Base-by-base conservation (phyloP, 2,888 invertebrate species). In the Falcaria lacertinaria region DNA sequence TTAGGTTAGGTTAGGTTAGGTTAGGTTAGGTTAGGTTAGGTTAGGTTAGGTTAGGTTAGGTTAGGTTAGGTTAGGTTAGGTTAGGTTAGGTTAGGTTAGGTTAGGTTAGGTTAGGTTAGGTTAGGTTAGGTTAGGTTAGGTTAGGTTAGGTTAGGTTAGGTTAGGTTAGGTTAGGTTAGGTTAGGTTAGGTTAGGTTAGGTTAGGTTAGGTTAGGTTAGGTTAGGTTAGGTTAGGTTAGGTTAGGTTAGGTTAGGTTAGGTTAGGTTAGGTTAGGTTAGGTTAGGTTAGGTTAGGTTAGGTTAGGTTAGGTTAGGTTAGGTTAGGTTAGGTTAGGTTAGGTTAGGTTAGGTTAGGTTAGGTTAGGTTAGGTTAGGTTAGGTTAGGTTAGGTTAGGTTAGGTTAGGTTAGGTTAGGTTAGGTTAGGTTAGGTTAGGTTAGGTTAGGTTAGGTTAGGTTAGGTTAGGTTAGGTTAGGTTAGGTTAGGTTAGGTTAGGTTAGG, bases 331-430 rank as follows among this genome's bases (percentile, higher is more conserved):
- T 42, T 45, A 34, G 42, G 45, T 45, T 45, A 42, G 45, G 45
- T 45, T 45, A 39, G 45, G 45, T 45, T 45, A 42, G 45, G 46
- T 46, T 46, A 42, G 45, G 45, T 45, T 45, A 42, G 45, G 45
- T 42, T 45, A 42, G 45, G 45, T 45, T 45, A 42, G 45, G 45
- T 45, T 45, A 42, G 45, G 45, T 45, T 45, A 42, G 45, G 45
- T 45, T 45, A 42, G 45, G 45, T 45, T 45, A 42, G 45, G 45
- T 45, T 45, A 42, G 45, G 45, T 42, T 45, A 42, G 45, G 45
- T 42, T 45, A 42, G 45, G 41, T 45, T 41, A 38, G 45, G 41
- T 42, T 41, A 38, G 45, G 41, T 45, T 41, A 38, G 45, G 41
- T 45, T 41, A 38, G 43, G 43, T 43, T 43, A 39, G 43, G 43